Evolutionary conservation across 2,888 invertebrate genomes (phyloP).

Genomic region (Flexamia atlantica): DNA sequence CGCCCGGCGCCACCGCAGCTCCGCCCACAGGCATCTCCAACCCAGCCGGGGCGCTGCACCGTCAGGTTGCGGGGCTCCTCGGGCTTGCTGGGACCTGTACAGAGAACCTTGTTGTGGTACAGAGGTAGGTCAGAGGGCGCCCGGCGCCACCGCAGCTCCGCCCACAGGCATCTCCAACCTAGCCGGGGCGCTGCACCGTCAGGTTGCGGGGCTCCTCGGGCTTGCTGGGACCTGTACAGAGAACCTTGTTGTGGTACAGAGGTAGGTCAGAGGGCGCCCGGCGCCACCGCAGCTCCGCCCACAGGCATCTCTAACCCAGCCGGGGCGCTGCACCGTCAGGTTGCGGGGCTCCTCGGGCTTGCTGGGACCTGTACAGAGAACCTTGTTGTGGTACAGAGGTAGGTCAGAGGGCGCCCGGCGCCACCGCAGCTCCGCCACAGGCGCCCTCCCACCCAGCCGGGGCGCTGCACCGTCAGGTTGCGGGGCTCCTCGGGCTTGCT

Average conservation of each 20-base stretch:
- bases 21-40: constrained; percentile 77
- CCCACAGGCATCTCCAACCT: constrained; percentile 76
- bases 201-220: constrained; percentile 81
- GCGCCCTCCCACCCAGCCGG: constrained; percentile 74
- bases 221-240: constrained; percentile 78
- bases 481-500: constrained; percentile 81
- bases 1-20: constrained; percentile 84
- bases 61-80: constrained; percentile 80
- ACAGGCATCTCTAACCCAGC: constrained; percentile 75
- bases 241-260: constrained; percentile 69
- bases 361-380: constrained; percentile 77
- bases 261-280: constrained; percentile 81
- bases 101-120: constrained; percentile 79
- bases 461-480: constrained; percentile 78
- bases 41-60: constrained; percentile 75
- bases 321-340: constrained; percentile 78
- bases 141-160: constrained; percentile 83
- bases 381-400: constrained; percentile 78
- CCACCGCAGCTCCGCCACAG: constrained; percentile 83
- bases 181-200: constrained; percentile 76
- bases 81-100: constrained; percentile 80
- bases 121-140: constrained; percentile 80
- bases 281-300: constrained; percentile 82
- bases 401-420: constrained; percentile 83
- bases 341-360: constrained; percentile 81